Evolutionary conservation across 2,888 invertebrate genomes (phyloP), one percentile per base, ranked within the genome.

Genomic region (Aricia artaxerxes): DNA sequence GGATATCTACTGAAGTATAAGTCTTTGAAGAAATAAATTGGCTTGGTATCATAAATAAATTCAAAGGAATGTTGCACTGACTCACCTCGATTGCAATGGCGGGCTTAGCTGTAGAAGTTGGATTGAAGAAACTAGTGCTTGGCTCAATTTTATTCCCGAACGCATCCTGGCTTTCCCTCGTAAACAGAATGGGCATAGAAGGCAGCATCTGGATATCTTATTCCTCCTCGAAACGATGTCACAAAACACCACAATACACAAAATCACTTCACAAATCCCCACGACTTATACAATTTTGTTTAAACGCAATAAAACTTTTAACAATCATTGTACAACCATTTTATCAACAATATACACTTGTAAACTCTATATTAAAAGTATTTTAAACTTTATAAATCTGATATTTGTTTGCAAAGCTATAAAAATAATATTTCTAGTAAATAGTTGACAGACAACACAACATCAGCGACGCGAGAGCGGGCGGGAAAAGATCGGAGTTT

Each of bases 111-210:
- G 85, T 82, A 82, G 84, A 87, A 88, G 86, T 88, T 85, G 88
- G 88, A 81, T 85, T 89, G 84, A 91, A 91, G 87, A 90, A 91
- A 85, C 92, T 93, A 72, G 92, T 93, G 84, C 91, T 91, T 80
- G 94, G 90, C 82, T 88, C 89, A 84, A 93, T 90, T 87, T 90
- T 93, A 84, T 92, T 93, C n/a, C 91, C 92, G 83, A 93, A 94
- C 79, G 91, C 93, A 92, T 94, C 94, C 85, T 92, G 93, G 84
- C 94, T 95, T 79, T 94, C 94, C 83, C 92, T 91, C 60, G 91
- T 87, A 83, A 93, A 93, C 85, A 95, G 85, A 82, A 94, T 86
- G 80, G 95, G 95, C 95, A 95, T 95, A 85, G 95, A 95, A 88
- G 95, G 95, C 89, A 95, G 88, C 95, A 95, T 95, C 86, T 91